A percentile compares a stretch with the other conserved stretches of the same genome.
Conservation (phyloP, 2,888 invertebrate genomes). For the Andrena flavipes region DNA sequence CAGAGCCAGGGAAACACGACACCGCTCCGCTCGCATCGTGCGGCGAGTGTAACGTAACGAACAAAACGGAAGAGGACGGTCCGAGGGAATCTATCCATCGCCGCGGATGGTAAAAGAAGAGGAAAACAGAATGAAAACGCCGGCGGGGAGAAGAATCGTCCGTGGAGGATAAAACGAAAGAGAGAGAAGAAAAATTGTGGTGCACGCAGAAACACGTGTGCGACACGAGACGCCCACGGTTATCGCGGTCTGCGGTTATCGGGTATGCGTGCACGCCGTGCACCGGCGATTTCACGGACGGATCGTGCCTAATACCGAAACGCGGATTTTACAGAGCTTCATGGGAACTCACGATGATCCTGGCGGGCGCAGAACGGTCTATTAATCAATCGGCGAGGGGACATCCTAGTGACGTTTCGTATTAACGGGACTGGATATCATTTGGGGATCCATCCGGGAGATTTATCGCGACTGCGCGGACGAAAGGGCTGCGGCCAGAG, state of each 20-base stretch:
- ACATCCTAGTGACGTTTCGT: conserved; percentile 9
- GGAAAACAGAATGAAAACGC: neutral
- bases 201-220: conserved; percentile 33
- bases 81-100: conserved; percentile 12
- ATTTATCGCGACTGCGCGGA: conserved; percentile 26
- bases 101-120: neutral
- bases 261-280: conserved; percentile 23
- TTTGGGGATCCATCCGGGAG: conserved; percentile 2
- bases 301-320: conserved; percentile 58
- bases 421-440: conserved; percentile 19
- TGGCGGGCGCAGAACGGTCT: conserved; percentile 37
- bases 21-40: neutral
- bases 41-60: conserved; percentile 18
- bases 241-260: conserved; percentile 67
- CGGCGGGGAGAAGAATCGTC: neutral
- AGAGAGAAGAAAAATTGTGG: too few species aligned
- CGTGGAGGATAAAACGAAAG: neutral
- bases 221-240: conserved; percentile 49
- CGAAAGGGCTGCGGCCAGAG: neutral
- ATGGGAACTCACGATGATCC: conserved; percentile 57
- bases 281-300: conserved; percentile 60
- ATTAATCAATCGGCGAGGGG: conserved; percentile 55
- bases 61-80: conserved; percentile 27
- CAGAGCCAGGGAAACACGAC: conserved; percentile 41
- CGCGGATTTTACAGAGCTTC: conserved; percentile 65